These are phyloP conservation scores for Upupa epops DNA, from an alignment of 2,113 vertebrate genomes.

Conservation along the genomic window DNA sequence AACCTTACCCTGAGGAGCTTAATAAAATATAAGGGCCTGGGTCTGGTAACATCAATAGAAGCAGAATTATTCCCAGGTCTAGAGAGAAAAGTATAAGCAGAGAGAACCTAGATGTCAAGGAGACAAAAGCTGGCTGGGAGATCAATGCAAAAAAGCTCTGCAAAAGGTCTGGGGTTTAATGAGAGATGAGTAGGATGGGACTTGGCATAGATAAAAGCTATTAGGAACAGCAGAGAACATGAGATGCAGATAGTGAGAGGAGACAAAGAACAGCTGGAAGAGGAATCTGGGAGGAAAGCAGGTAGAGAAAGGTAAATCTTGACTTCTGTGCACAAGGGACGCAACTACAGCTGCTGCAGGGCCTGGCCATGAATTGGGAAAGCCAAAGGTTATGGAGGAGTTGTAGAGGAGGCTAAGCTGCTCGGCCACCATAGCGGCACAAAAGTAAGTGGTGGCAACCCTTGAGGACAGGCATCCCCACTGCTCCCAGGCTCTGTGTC, in stretches of 20 bases:
- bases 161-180: background rate
- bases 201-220: background rate
- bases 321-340: background rate
- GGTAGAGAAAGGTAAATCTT: background rate
- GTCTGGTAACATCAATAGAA: background rate
- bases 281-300: background rate
- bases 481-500: background rate
- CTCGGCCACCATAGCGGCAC: background rate
- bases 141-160: slow-evolving; percentile 11
- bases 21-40: background rate
- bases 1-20: background rate
- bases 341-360: background rate
- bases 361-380: background rate
- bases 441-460: background rate
- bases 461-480: fast-evolving
- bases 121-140: slow-evolving; percentile 12
- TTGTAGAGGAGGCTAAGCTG: background rate
- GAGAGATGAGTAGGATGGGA: background rate
- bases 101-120: background rate
- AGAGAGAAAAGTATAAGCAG: background rate
- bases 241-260: background rate
- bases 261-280: background rate
- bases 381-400: background rate
- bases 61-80: slow-evolving; percentile 2
- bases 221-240: background rate